Evolutionary conservation across 2,797 vertebrate species (phyloP), one percentile per base, ranked within the genome.

Genomic region (Momotus momota): DNA sequence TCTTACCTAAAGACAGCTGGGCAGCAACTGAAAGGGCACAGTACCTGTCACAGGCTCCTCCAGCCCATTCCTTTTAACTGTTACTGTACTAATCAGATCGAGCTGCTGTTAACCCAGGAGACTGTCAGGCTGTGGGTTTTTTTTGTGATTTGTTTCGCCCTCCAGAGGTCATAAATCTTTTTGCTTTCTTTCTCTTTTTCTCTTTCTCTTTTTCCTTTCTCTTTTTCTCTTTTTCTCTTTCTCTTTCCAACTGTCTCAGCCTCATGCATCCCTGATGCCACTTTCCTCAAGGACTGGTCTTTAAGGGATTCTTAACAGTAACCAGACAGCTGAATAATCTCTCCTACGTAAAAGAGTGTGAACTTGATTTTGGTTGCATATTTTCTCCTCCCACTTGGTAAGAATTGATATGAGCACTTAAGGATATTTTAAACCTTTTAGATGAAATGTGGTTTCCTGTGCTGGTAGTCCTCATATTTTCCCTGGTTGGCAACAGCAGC

Each of bases 361-460:
- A 65, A 26, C 12, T 46, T 62, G 23, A 86, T 75, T 38, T 79
- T 90, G 10, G n/a, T 81, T 10, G 74, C 55, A 41, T 41, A 26
- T 62, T 78, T 95, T 77, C 40, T 67, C 14, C 4, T 86, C 51
- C 18, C 3, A 54, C 31, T 51, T 72, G 69, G 8, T 57, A 57
- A 72, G 45, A 86, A 40, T 3, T 49, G 16, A 6, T 46, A 62
- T 22, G n/a, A 73, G 26, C 29, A 81, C 61, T 35, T 88, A 55
- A 87, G 81, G n/a, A 52, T 55, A 89, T 75, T 91, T 87, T 78
- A 33, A 14, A 88, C 43, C 26, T 92, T 49, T 43, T 75, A 86
- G 71, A 55, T 33, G 10, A 97, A 95, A 92, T 85, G 10, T 31
- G 87, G 27, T 48, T 91, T 79, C 45, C 77, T 79, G 65, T 58